Evolutionary conservation across 2,888 invertebrate genomes (phyloP).

Genomic region (Drosophila recens): DNA sequence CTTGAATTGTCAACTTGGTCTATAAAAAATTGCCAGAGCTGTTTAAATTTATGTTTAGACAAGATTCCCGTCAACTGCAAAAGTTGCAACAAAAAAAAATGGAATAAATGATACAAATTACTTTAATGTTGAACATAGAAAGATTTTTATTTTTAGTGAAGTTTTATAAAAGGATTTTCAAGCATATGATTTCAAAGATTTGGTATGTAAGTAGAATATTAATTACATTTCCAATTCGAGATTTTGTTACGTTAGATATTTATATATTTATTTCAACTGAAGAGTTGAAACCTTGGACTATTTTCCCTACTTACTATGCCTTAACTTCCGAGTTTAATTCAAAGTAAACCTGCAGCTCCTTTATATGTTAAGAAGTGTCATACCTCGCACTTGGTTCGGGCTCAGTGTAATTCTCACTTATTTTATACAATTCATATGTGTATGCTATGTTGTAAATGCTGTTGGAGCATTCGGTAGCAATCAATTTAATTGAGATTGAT

Average conservation of each 20-base stretch:
- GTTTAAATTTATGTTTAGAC: constrained; percentile 32
- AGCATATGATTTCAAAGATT: too few species aligned
- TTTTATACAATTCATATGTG: too few species aligned
- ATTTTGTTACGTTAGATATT: too few species aligned
- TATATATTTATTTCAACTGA: too few species aligned
- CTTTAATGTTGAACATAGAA: background rate
- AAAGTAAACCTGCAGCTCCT: background rate
- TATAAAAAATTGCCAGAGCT: constrained; percentile 14
- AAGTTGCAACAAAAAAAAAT: background rate
- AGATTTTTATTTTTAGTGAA: too few species aligned
- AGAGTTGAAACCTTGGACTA: too few species aligned
- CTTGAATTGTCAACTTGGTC: constrained; percentile 62
- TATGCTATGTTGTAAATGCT: too few species aligned
- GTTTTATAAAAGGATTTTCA: too few species aligned
- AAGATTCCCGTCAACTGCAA: background rate
- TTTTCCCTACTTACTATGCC: too few species aligned
- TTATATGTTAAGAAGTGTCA: background rate
- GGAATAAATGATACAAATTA: background rate
- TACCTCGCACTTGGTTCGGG: background rate
- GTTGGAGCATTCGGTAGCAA: constrained; percentile 53
- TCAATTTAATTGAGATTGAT: constrained; percentile 80
- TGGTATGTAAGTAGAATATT: too few species aligned
- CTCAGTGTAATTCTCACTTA: too few species aligned
- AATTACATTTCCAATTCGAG: background rate
- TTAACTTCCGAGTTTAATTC: too few species aligned